Percentiles rank a stretch among this genome's conserved stretches.
These are phyloP conservation scores for Dromaius novaehollandiae DNA, from an alignment of 2,113 vertebrate genomes.

Conservation along the genomic window DNA sequence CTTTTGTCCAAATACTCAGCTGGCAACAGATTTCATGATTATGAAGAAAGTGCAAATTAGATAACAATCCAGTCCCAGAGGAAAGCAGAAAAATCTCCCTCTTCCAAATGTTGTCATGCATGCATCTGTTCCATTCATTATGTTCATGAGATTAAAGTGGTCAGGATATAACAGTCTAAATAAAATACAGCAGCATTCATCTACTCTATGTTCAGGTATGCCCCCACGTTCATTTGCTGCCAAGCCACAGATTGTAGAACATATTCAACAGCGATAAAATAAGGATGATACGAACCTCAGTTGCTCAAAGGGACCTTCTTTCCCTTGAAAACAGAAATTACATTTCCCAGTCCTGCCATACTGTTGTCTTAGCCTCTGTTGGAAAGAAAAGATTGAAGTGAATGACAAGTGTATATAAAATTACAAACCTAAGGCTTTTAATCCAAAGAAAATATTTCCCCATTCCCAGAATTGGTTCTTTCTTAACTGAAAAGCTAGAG, in stretches of 20 bases:
- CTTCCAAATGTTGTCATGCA: constrained; percentile 18
- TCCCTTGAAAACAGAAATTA: neutral
- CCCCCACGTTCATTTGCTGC: neutral
- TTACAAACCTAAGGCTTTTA: neutral
- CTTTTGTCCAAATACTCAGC: neutral
- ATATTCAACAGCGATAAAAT: neutral
- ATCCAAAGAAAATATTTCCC: neutral
- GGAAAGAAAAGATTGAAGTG: neutral
- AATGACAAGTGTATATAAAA: neutral
- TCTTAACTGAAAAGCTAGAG: neutral
- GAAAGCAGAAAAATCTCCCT: neutral
- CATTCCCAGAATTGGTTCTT: neutral
- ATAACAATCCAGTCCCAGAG: neutral
- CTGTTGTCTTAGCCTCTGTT: neutral
- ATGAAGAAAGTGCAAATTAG: constrained; percentile 9
- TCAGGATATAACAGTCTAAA: neutral
- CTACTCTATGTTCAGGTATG: neutral
- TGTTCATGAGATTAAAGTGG: neutral
- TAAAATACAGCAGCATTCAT: constrained; percentile 4
- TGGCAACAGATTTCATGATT: neutral
- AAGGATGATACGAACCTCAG: neutral
- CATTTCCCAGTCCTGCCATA: neutral
- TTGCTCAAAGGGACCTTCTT: neutral
- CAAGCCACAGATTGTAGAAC: neutral
- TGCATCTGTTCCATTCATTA: constrained; percentile 14